These are phyloP conservation scores for Myotis lucifugus DNA, from an alignment of 2,113 vertebrate species.

Conservation along the genomic window DNA sequence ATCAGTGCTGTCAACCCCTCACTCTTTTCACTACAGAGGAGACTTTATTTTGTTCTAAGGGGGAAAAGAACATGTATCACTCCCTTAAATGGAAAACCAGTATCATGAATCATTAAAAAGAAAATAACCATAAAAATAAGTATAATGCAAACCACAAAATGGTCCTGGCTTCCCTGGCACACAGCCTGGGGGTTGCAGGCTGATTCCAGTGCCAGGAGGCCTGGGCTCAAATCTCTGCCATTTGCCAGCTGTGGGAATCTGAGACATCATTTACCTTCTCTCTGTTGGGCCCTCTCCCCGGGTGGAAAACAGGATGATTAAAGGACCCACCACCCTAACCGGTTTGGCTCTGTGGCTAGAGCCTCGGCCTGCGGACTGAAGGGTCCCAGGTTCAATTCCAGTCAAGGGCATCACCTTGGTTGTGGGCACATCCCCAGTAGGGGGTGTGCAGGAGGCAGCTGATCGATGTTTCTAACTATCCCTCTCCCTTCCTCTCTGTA, in stretches of 20 bases:
- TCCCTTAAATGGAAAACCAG: background rate
- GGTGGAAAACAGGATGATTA: background rate
- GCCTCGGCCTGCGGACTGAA: too few species aligned
- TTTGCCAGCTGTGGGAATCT: background rate
- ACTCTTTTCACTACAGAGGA: background rate
- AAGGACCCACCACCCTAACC: background rate
- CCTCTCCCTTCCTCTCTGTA: too few species aligned
- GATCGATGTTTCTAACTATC: too few species aligned
- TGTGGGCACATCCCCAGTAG: too few species aligned
- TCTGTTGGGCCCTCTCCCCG: rapidly evolving
- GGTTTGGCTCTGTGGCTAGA: too few species aligned
- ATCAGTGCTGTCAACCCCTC: background rate
- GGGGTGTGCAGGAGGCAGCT: too few species aligned
- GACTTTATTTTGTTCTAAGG: background rate
- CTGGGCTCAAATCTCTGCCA: background rate
- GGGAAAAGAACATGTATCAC: background rate
- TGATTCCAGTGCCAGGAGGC: rapidly evolving
- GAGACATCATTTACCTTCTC: background rate
- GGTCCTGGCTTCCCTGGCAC: background rate
- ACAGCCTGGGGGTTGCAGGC: too few species aligned
- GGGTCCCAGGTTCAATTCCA: too few species aligned
- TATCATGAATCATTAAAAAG: background rate
- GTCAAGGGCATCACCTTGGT: too few species aligned
- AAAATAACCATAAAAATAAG: background rate
- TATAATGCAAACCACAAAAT: background rate